phyloP scores from a whole-genome alignment of 2,797 vertebrate species.

The Miichthys miiuy region DNA sequence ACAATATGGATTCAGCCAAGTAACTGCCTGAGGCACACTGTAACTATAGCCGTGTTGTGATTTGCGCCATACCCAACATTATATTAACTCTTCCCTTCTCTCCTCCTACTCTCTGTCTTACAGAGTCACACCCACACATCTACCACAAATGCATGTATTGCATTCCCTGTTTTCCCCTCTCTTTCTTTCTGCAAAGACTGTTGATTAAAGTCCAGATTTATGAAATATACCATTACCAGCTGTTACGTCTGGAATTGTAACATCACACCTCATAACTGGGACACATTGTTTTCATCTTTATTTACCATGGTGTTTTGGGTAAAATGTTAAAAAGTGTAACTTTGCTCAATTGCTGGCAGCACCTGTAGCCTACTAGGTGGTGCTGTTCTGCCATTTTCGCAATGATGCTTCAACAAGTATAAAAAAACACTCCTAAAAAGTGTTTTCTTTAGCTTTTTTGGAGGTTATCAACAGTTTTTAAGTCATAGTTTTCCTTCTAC shows the following conservation, averaged over 20 bases:
- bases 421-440: too few relatives aligned
- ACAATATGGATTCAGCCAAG: slow-evolving; percentile 72
- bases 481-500: too few relatives aligned
- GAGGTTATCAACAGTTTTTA: too few relatives aligned
- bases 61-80: slow-evolving; percentile 45
- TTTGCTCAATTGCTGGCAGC: neutral
- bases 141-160: slow-evolving; percentile 9
- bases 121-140: slow-evolving; percentile 17
- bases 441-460: too few relatives aligned
- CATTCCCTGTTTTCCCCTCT: neutral
- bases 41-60: slow-evolving; percentile 69
- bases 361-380: neutral
- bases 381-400: neutral
- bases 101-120: slow-evolving; percentile 13
- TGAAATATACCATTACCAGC: neutral
- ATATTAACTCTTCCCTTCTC: slow-evolving; percentile 48
- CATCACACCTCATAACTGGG: slow-evolving; percentile 3
- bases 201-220: neutral
- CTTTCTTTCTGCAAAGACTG: neutral
- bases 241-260: slow-evolving; percentile 9
- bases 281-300: slow-evolving; percentile 1
- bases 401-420: too few relatives aligned
- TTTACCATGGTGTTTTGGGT: neutral
- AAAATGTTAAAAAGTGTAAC: neutral
- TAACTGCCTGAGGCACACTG: slow-evolving; percentile 68